Conservation (phyloP, 1,140 invertebrate species). For the Meloidogyne floridensis region DNA sequence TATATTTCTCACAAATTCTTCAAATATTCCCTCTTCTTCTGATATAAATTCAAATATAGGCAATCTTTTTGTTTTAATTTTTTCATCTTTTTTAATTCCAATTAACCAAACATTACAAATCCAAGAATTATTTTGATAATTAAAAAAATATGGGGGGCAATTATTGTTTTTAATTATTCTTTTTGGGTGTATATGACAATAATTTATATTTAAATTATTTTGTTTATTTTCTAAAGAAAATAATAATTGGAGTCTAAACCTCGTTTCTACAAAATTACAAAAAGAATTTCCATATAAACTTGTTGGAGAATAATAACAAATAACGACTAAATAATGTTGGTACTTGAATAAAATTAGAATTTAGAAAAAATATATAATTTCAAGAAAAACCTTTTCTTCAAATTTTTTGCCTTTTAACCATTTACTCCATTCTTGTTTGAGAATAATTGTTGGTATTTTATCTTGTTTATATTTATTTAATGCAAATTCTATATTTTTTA, state of each 20-base stretch:
- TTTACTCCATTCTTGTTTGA: neutral
- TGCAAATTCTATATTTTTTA: neutral
- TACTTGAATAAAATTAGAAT: neutral
- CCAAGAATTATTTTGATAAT: neutral
- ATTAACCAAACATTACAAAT: conserved; percentile 1
- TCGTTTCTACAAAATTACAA: conserved; percentile 16
- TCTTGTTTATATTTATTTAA: neutral
- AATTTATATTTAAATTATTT: neutral
- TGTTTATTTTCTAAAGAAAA: neutral
- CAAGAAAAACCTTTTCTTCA: conserved; percentile 11
- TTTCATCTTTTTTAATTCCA: neutral
- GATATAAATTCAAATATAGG: neutral
- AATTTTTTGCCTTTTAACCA: conserved; percentile 7
- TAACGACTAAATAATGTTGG: neutral
- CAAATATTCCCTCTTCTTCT: neutral
- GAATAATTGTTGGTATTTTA: neutral
- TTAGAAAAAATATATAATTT: neutral
- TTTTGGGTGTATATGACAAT: neutral
- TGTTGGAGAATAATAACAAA: neutral
- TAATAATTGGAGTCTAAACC: conserved; percentile 15
- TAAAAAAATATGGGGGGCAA: neutral
- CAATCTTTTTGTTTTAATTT: neutral
- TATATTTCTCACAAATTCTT: neutral
- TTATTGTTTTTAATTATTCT: neutral
- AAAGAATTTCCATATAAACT: conserved; percentile 17